Conservation (phyloP, 2,797 vertebrate genomes). For the Argentina silus region DNA sequence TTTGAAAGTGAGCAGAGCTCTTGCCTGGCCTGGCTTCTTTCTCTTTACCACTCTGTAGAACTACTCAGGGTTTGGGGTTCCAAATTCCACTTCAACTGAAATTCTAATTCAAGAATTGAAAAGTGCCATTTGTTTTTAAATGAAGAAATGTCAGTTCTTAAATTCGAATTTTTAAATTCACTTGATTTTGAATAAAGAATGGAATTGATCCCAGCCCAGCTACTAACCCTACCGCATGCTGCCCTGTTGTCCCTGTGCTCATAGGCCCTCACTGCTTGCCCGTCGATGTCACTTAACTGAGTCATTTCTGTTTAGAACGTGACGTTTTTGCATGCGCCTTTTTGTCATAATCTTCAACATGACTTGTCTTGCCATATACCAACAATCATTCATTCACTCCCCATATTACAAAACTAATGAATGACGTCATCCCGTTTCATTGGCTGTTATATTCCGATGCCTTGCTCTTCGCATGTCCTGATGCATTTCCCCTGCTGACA, state of each 20-base stretch:
- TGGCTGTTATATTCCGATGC: neutral
- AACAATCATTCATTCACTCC: conserved; percentile 3
- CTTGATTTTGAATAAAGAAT: conserved; percentile 36
- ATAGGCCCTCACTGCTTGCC: neutral
- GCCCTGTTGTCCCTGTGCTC: conserved; percentile 7
- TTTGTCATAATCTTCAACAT: neutral
- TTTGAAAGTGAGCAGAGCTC: conserved; percentile 92
- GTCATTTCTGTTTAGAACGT: neutral
- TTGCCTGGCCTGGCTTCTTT: conserved; percentile 68
- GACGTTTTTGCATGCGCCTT: neutral
- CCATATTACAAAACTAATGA: neutral
- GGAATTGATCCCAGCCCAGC: conserved; percentile 63
- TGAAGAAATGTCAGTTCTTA: neutral
- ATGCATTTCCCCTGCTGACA: neutral
- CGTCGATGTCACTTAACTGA: neutral
- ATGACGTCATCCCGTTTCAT: too few relatives aligned
- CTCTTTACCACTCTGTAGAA: conserved; percentile 33
- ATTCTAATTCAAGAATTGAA: neutral
- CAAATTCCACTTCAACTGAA: conserved; percentile 10
- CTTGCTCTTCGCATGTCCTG: conserved; percentile 7
- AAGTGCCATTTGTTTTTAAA: conserved; percentile 8
- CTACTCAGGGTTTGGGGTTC: neutral
- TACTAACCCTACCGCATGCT: conserved; percentile 41
- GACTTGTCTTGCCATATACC: neutral
- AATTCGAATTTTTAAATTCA: neutral